phyloP scores from a whole-genome alignment of 2,113 vertebrate genomes.

The Planiliza haematocheilus region DNA sequence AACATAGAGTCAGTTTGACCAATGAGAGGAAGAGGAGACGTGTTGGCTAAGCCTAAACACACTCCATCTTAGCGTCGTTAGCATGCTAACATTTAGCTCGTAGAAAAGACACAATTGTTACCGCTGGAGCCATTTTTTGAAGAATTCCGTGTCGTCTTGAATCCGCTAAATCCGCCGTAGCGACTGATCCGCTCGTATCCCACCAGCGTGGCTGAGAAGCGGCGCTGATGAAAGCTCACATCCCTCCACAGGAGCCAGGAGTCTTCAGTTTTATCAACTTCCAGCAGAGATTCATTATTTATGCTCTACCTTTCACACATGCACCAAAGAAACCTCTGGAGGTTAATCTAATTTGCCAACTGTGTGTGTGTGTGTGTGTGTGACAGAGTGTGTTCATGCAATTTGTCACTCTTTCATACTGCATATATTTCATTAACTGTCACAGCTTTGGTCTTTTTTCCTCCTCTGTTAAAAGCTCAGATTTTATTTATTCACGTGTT shows the following conservation, averaged over 20 bases:
- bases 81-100: no score
- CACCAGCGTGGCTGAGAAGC: not conserved
- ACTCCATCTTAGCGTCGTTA: no score
- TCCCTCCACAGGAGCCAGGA: constrained; percentile 4
- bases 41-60: no score
- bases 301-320: constrained; percentile 33
- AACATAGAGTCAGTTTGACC: no score
- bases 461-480: constrained; percentile 36
- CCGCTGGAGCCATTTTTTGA: no score
- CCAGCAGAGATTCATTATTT: constrained; percentile 59
- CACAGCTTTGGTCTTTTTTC: constrained; percentile 37
- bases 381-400: constrained; percentile 30
- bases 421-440: constrained; percentile 56
- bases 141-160: no score
- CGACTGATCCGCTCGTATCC: no score
- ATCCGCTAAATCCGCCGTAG: no score
- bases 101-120: no score
- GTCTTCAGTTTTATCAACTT: constrained; percentile 42
- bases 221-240: not conserved
- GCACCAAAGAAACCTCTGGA: constrained; percentile 45
- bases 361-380: constrained; percentile 26
- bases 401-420: constrained; percentile 55
- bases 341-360: constrained; percentile 60
- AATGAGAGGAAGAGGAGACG: no score
- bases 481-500: constrained; percentile 38